Base-by-base conservation (phyloP, 2,797 vertebrate genomes). In the Aldrovandia affinis region DNA sequence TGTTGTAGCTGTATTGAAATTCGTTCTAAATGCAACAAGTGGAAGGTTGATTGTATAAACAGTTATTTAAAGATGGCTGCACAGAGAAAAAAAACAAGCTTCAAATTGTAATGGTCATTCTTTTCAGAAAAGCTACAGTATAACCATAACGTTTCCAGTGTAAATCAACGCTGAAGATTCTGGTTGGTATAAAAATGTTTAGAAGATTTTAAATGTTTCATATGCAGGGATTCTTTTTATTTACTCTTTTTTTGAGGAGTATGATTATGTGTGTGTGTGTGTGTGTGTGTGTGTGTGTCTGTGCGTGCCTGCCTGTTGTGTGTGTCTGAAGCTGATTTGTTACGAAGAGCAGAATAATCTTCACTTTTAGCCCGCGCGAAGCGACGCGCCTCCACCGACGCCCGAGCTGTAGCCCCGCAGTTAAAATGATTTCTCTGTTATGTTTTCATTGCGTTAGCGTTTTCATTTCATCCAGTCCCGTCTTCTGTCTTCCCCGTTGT, bases 401-500 rank as follows among this genome's bases (percentile, higher is more conserved):
- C 22, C 9, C 18, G 30, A 44, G 39, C 22, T 75, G 70, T 25
- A 44, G 70, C 70, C 39, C n/a, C 44, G 39, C 36, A 75, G 70
- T 42, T 47, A 70, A 33, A 14, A 30, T 25, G 30, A 18, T 73
- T 5, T n/a, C 22, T 39, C 36, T 39, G 1, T 73, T 39, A 4
- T 57, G 55, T 57, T 44, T 44, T 8, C 22, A 22, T 22, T 73
- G 18, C 33, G 86, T 88, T 85, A 83, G 85, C 83, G 86, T 88
- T 83, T 84, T 83, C 75, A 86, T 84, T 83, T 12, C 30, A 36
- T 36, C 6, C 36, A 44, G 70, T 1, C 39, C 5, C 7, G 14
- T 42, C 20, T 20, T 44, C 4, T 44, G 2, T 39, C 20, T 2
- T 75, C 70, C 14, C 22, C 9, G 39, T 75, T 44, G 6, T 75